Evolutionary conservation across 2,113 vertebrate species (phyloP).

Genomic region (Carlito syrichta): DNA sequence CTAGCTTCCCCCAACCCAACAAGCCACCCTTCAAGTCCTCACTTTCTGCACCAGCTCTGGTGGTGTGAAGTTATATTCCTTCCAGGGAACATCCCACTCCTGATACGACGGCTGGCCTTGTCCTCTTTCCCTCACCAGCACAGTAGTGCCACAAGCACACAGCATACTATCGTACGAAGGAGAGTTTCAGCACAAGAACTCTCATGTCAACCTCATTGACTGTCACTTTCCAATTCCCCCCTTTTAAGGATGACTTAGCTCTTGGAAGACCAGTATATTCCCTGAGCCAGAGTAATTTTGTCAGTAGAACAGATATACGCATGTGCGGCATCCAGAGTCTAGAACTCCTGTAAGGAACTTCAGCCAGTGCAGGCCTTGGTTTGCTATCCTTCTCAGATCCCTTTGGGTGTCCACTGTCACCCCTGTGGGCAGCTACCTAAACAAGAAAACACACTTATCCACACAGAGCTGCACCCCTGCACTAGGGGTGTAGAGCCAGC

Average conservation of each 20-base stretch:
- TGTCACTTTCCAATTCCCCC: neutral
- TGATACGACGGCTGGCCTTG: neutral
- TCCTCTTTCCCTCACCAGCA: neutral
- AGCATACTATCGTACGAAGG: neutral
- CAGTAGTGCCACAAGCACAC: too few relatives aligned
- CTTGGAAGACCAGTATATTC: neutral
- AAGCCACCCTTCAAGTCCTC: too few relatives aligned
- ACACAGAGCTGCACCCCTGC: neutral
- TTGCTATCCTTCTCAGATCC: neutral
- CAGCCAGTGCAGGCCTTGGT: neutral
- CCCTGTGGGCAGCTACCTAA: neutral
- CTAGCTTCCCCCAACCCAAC: neutral
- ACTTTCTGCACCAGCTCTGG: neutral
- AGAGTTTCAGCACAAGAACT: neutral
- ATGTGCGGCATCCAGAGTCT: accelerated
- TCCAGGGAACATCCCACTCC: neutral
- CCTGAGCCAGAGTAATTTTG: too few relatives aligned
- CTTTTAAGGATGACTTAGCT: neutral
- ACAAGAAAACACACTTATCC: too few relatives aligned
- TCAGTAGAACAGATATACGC: neutral
- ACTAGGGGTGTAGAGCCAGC: neutral
- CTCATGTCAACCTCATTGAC: neutral
- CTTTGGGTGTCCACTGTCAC: neutral
- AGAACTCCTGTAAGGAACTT: neutral
- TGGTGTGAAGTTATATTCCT: accelerated